Evolutionary conservation across 2,797 vertebrate genomes (phyloP).

Genomic region (Sebastes iracundus): DNA sequence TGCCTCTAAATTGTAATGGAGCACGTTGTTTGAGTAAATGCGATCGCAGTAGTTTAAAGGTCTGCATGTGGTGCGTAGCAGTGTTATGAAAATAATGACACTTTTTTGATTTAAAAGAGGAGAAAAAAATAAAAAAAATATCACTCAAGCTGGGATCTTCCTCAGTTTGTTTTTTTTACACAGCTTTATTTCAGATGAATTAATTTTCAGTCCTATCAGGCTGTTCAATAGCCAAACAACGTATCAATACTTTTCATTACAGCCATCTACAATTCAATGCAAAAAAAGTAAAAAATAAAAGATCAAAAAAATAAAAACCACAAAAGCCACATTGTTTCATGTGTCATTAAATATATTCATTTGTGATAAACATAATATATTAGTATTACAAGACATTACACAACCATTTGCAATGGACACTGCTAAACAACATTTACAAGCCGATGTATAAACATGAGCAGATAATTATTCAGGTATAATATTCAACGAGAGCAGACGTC

Average conservation of each 20-base stretch:
- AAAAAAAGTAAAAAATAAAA: constrained; percentile 70
- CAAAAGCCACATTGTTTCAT: constrained; percentile 90
- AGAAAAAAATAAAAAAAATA: background rate
- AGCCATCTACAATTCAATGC: constrained; percentile 82
- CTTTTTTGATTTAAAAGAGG: background rate
- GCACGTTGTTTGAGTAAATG: background rate
- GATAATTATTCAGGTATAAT: constrained; percentile 60
- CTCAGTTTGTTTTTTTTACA: constrained; percentile 54
- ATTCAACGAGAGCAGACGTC: constrained; percentile 54
- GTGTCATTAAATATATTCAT: constrained; percentile 99
- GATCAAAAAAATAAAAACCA: constrained; percentile 78
- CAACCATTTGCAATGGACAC: constrained; percentile 88
- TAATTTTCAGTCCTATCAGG: constrained; percentile 89
- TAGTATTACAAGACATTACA: constrained; percentile 97
- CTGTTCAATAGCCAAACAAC: constrained; percentile 87
- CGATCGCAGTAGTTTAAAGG: background rate
- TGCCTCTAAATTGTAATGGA: background rate
- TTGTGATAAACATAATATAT: constrained; percentile 99
- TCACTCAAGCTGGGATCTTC: background rate
- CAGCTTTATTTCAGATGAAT: constrained; percentile 92
- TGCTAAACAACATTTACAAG: constrained; percentile 94
- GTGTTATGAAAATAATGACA: background rate
- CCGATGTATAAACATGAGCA: constrained; percentile 84
- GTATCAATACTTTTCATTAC: constrained; percentile 83
- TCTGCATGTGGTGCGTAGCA: background rate